Conservation (phyloP, 2,113 vertebrate species). For the Phoxinus phoxinus region DNA sequence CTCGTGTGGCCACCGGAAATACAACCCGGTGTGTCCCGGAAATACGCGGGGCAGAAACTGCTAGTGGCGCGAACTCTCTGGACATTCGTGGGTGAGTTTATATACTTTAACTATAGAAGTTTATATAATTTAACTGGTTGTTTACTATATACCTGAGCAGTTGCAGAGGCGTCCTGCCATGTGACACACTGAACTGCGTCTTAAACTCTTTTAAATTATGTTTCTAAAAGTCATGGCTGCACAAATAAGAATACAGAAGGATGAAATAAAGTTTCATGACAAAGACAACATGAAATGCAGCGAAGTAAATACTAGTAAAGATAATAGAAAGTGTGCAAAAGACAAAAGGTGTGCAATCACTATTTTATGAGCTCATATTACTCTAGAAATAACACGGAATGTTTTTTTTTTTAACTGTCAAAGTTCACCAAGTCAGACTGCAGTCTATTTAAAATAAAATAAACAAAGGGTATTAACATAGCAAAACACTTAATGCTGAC, state of each 20-base stretch:
- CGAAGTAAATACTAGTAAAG: background rate
- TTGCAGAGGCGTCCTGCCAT: background rate
- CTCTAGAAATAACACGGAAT: background rate
- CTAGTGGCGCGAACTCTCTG: background rate
- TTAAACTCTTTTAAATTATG: background rate
- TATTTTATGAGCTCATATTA: background rate
- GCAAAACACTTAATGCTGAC: background rate
- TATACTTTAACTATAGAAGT: too few species aligned
- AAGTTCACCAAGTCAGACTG: background rate
- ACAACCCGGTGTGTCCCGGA: background rate
- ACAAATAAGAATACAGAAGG: background rate
- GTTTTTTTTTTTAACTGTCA: background rate
- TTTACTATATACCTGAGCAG: background rate
- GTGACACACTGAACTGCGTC: background rate
- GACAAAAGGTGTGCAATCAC: background rate
- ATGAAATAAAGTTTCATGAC: background rate
- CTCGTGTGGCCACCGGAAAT: background rate
- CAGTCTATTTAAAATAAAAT: background rate
- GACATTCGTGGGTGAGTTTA: background rate
- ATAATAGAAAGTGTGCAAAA: background rate
- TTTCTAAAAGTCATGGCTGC: background rate
- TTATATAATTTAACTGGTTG: background rate
- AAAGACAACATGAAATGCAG: background rate
- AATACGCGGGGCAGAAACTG: background rate
- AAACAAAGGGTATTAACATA: background rate